Percentiles rank a stretch among this genome's conserved stretches.
These are phyloP conservation scores for Melanotaenia parkinsoni DNA, from an alignment of 2,797 vertebrate species.

Conservation along the genomic window DNA sequence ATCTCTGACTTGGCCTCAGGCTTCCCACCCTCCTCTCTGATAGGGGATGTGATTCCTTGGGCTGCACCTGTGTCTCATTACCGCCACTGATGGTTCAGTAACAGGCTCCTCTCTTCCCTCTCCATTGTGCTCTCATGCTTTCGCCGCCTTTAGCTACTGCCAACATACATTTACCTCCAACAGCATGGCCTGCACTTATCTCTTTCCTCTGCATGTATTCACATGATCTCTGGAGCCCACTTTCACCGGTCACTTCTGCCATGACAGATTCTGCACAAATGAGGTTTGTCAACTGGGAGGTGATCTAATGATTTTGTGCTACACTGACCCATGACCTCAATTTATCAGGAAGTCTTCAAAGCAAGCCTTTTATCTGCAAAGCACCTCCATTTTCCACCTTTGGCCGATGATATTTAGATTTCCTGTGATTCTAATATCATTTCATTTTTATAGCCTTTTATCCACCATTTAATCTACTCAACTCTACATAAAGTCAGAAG, in stretches of 20 bases:
- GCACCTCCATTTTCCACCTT: neutral
- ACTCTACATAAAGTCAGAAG: neutral
- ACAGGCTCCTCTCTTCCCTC: conserved; percentile 58
- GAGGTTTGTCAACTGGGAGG: conserved; percentile 44
- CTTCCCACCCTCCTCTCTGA: conserved; percentile 40
- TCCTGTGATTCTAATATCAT: conserved; percentile 1
- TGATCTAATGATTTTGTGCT: conserved; percentile 64
- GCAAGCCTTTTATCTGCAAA: conserved; percentile 18
- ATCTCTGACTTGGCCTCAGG: conserved; percentile 36
- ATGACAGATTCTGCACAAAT: conserved; percentile 47
- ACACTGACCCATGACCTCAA: conserved; percentile 31
- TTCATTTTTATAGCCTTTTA: neutral
- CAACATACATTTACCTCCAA: conserved; percentile 76
- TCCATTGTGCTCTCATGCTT: conserved; percentile 57
- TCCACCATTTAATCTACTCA: neutral
- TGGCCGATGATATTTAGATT: conserved; percentile 19
- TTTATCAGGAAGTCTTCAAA: conserved; percentile 45
- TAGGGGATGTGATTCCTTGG: conserved; percentile 44
- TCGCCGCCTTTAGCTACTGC: conserved; percentile 72
- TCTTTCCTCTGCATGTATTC: conserved; percentile 33
- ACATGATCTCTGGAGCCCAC: conserved; percentile 45
- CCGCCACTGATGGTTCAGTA: conserved; percentile 68
- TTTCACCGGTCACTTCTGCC: conserved; percentile 32
- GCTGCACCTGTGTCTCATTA: conserved; percentile 80
- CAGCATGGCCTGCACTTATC: conserved; percentile 41